Evolutionary conservation across 2,113 vertebrate genomes (phyloP), one percentile per base, ranked within the genome.

Genomic region (Pterocles orientalis): DNA sequence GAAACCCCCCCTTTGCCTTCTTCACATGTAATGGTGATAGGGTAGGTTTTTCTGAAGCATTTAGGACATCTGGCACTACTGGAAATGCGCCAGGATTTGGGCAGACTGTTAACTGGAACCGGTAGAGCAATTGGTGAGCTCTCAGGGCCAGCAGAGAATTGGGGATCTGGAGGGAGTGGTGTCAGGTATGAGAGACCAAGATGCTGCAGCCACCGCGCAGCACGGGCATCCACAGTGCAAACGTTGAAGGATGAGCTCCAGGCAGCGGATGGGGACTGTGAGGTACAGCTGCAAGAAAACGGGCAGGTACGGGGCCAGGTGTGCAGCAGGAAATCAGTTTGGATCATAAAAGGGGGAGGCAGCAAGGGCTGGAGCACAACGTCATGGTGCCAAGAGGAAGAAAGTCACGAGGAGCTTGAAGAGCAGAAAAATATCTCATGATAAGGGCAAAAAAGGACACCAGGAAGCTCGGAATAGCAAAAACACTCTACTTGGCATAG

Each of bases 141-240:
- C 34, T 75, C 21, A 18, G 56, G 54, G 34, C 26, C n/a, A 36
- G 29, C 12, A 77, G 33, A 13, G 23, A 66, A 66, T 66, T 0
- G 2, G 19, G 57, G 8, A 5, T 16, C 18, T 61, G 90, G 20
- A 29, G 15, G 14, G 18, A 64, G 24, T 5, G 23, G 7, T 5
- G 2, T 47, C 3, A 1, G 28, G 31, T 23, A 1, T 7, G 13
- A 84, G 6, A 36, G 18, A 21, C 11, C 33, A 34, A 56, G 34
- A 57, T 51, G 70, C 60, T 73, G 47, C 68, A 57, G 21, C 11
- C 47, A 66, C 33, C 2, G 2, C 20, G 45, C 36, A 25, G 62
- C 12, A 2, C 0, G 0, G 43, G 34, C 43, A 56, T 9, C 66
- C 33, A 7, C 21, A 8, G 43, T 2, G 20, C 4, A 11, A 36